Conservation (phyloP, 2,797 vertebrate species). For the Artibeus lituratus region DNA sequence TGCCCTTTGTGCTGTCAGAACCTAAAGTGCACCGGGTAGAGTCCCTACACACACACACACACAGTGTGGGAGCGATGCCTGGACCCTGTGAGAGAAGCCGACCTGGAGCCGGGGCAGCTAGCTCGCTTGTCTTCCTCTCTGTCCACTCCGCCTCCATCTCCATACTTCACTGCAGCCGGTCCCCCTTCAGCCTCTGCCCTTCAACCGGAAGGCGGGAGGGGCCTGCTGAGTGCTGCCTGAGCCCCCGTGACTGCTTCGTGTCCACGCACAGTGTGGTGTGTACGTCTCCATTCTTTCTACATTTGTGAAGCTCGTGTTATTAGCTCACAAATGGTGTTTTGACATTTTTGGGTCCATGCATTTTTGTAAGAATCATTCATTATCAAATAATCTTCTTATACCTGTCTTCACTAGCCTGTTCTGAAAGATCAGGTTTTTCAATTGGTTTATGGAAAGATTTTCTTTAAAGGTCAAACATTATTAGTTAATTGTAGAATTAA, state of each 20-base stretch:
- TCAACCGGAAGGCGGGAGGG: neutral
- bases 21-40: neutral
- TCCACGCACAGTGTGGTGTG: accelerated
- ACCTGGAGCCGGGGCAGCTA: neutral
- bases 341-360: neutral
- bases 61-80: neutral
- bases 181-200: neutral
- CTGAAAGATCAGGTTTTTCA: neutral
- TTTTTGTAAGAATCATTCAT: conserved; percentile 11
- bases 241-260: neutral
- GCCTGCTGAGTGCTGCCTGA: neutral
- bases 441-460: conserved; percentile 6
- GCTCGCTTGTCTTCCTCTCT: neutral
- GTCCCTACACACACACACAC: neutral
- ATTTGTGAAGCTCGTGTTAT: neutral
- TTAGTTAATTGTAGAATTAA: conserved; percentile 6
- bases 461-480: neutral
- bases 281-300: neutral
- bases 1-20: neutral
- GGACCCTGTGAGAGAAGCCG: neutral
- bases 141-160: neutral
- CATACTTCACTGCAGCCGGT: too few relatives aligned
- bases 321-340: neutral
- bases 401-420: conserved; percentile 8
- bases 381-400: neutral